phyloP scores from a whole-genome alignment of 1,140 invertebrate genomes.

The Cherax quadricarinatus region DNA sequence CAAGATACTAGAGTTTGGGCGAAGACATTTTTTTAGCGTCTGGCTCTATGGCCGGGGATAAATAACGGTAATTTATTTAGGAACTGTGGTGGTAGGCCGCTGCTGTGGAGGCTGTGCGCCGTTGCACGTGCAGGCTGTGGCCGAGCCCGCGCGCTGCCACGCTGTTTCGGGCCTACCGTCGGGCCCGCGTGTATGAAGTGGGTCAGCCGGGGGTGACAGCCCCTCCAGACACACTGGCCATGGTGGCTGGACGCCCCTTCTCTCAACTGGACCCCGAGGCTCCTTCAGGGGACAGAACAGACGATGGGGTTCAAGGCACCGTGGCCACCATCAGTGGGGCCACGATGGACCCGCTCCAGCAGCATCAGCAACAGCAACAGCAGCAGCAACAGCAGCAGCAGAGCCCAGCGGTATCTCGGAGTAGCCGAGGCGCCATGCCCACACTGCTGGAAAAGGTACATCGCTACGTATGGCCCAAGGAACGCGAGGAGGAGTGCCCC shows the following conservation, averaged over 20 bases:
- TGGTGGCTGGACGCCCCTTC: conserved; percentile 57
- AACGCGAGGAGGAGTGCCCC: conserved; percentile 41
- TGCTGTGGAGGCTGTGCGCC: conserved; percentile 38
- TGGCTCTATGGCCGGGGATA: too few species aligned
- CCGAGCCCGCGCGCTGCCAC: conserved; percentile 45
- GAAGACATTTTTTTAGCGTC: too few species aligned
- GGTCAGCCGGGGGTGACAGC: conserved; percentile 36
- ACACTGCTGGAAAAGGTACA: conserved; percentile 66
- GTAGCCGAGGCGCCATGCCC: conserved; percentile 43
- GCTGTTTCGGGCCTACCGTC: conserved; percentile 61
- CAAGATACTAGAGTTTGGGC: too few species aligned
- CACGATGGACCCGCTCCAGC: conserved; percentile 25
- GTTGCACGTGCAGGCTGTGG: conserved; percentile 45
- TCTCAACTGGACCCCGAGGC: conserved; percentile 65
- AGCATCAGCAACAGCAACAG: neutral
- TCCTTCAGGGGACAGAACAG: conserved; percentile 36
- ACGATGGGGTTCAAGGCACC: conserved; percentile 19
- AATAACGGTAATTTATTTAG: neutral
- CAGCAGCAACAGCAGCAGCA: neutral
- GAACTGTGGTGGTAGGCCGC: conserved; percentile 14
- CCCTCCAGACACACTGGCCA: conserved; percentile 48
- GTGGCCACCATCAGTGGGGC: conserved; percentile 61
- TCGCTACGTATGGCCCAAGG: conserved; percentile 64
- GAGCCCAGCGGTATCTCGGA: conserved; percentile 14
- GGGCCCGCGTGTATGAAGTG: conserved; percentile 62